phyloP scores from a whole-genome alignment of 2,113 vertebrate genomes.

The Cephalopterus ornatus region DNA sequence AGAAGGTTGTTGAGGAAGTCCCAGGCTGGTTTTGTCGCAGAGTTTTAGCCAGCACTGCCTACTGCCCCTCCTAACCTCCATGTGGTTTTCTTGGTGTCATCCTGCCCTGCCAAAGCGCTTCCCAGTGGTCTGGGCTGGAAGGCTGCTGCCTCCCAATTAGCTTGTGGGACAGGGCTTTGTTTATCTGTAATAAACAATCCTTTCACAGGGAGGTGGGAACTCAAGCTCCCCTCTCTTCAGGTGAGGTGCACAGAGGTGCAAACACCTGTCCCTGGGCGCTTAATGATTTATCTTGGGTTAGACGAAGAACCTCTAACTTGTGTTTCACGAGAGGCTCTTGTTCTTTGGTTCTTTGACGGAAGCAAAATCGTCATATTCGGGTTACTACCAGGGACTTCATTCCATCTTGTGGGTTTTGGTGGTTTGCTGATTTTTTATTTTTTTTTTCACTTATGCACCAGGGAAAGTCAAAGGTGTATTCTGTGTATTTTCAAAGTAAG shows the following conservation, averaged over 20 bases:
- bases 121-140: not conserved
- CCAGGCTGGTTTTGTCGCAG: not conserved
- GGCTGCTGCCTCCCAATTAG: not conserved
- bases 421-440: not conserved
- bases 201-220: not conserved
- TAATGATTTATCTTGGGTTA: accelerated
- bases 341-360: not conserved
- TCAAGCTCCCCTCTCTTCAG: not conserved
- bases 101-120: accelerated
- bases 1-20: not conserved
- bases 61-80: not conserved
- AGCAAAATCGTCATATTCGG: accelerated
- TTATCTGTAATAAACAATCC: accelerated
- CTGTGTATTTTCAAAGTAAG: not conserved
- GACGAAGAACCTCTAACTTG: not conserved
- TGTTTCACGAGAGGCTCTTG: not conserved
- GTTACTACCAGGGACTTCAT: not conserved
- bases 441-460: not conserved
- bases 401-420: accelerated
- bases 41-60: not conserved
- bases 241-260: not conserved
- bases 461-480: not conserved
- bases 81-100: not conserved
- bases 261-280: accelerated
- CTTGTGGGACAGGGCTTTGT: accelerated